Base-by-base conservation (phyloP, 2,888 invertebrate species). In the Coronaproctus castanopsis region DNA sequence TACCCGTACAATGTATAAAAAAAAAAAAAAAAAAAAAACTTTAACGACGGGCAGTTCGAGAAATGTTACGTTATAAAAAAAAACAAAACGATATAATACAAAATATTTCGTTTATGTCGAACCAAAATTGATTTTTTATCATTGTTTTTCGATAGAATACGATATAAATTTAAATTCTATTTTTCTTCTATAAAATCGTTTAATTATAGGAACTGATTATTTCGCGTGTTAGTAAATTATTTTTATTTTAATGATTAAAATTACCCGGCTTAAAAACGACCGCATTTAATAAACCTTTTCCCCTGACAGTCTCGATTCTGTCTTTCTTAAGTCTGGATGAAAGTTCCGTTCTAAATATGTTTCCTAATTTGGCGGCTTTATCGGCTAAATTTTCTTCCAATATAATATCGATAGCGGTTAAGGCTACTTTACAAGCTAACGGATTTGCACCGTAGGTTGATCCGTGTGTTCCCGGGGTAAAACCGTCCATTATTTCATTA, bases 371-470 rank as follows among this genome's bases (percentile, higher is more conserved):
- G 24, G 80, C 80, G 0, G 96, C 82, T 69, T 92, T 95, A 65
- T 91, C 87, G 0, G 83, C 76, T 61, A 97, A 70, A 19, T 83
- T 83, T 71, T 96, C 96, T 57, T 95, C 91, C 63, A 85, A 74
- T 56, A 95, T 70, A 24, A 93, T 90, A 74, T 87, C 74, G 2
- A 97, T 74, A 0, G 95, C 87, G 63, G 87, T 86, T 50, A 87
- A 80, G 8, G 92, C 93, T 1, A 96, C 83, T 59, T 80, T 82
- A 67, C 88, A 87, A 0, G 86, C 95, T 36, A 97, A 73, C 0
- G 96, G 93, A 73, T 95, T 97, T 1, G 96, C 96, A n/a, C 95
- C 95, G 68, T 88, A 97, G 0, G 96, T 97, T 0, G 93, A 93
- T 0, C 95, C 95, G 71, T 96, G 96, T 65, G 92, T 87, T 1